Base-by-base conservation (phyloP, 2,797 vertebrate species). In the Lithobates pipiens region DNA sequence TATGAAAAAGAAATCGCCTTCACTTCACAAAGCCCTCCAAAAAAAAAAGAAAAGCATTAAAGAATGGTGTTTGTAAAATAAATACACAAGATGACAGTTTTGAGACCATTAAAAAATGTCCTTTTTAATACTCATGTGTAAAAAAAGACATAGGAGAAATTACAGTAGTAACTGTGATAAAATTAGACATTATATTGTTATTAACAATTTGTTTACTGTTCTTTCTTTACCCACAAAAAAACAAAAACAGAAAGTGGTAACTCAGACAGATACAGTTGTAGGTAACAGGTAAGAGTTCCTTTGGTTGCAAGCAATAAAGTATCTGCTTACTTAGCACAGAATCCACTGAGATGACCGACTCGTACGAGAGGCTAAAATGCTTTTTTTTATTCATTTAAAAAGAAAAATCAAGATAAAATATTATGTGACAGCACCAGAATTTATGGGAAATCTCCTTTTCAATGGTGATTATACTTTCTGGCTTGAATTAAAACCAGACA, bases 231-330 rank as follows among this genome's bases (percentile, higher is more conserved):
- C 74, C 76, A 27, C 44, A 65, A 39, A 76, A 71, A 44, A 46
- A 13, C 10, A 76, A 71, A 44, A 46, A 13, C 10, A 11, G 11
- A 39, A 39, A 79, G 67, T 83, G 46, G 63, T 85, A 84, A 77
- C 32, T 79, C 8, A 57, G 65, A 39, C 63, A 46, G 39, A 75
- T 82, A 72, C 80, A 36, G 65, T 79, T 54, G 27, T 57, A 83
- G 32, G 42, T 87, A 65, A 29, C 76, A 92, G 93, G 93, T 89
- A 90, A 88, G 92, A 89, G 93, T 91, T 94, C 93, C 95, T 95
- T 95, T 95, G 95, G 94, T 95, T 93, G 90, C 93, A 94, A 95
- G 94, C 93, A 94, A 95, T 73, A 89, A 94, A 93, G 84, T 16
- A 88, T 80, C 87, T 90, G 78, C 78, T 81, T 70, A 80, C 73